Base-by-base conservation (phyloP, 1,140 invertebrate genomes). In the Melipona quadrifasciata region DNA sequence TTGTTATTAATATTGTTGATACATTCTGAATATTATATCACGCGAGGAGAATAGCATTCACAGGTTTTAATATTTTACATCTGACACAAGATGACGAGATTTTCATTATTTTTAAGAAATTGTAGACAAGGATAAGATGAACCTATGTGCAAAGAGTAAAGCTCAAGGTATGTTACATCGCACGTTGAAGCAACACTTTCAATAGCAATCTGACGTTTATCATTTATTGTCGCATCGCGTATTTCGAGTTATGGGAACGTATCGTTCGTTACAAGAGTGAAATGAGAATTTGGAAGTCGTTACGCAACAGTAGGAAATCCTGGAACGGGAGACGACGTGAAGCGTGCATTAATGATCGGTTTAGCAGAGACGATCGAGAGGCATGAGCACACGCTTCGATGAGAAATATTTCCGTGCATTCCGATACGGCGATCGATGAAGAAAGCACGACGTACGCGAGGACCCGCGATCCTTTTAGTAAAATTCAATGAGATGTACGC, bases 401-500 rank as follows among this genome's bases (percentile, higher is more conserved):
- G 75, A 74, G 80, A 84, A 83, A 86, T 80, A 84, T 84, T 76
- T 67, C 55, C 73, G 47, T 10, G 55, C 71, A 85, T 88, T 85
- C 21, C 39, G 65, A 88, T 85, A 73, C 21, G 65, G 47, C 5
- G 27, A 58, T 31, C 21, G 39, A 70, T 12, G 73, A 57, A 39
- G 71, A 34, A 47, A 58, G n/a, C 74, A n/a, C 68, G 39, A 14
- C 3, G 39, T 27, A 84, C n/a, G 8, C 67, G 70, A 68, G 51
- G 47, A 76, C 47, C 47, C 31, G 51, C 14, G 80, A 74, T 90
- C 64, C 34, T 70, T 80, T 87, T 71, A 77, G 77, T 82, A 90
- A 90, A 90, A 87, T 85, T 76, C 79, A 58, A 81, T 87, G 84
- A 88, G 80, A 84, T 85, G 55, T 74, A 67, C 34, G 76, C 61